phyloP scores from a whole-genome alignment of 2,888 invertebrate genomes.

The Norana najaformis region DNA sequence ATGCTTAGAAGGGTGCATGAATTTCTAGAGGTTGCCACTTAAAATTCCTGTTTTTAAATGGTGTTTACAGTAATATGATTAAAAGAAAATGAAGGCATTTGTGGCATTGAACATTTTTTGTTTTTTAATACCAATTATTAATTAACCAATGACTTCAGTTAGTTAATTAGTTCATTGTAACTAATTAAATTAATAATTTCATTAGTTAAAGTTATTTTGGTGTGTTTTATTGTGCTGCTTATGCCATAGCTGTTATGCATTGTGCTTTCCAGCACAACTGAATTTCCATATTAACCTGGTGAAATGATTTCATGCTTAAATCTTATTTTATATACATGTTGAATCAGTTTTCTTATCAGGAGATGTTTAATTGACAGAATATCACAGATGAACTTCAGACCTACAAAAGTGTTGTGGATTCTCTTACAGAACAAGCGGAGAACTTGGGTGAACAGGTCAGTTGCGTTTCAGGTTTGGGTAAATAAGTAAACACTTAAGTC shows the following conservation, averaged over 20 bases:
- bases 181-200: background rate
- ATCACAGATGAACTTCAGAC: conserved; percentile 94
- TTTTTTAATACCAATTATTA: background rate
- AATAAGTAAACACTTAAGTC: no score
- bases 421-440: conserved; percentile 82
- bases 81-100: background rate
- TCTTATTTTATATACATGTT: background rate
- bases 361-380: conserved; percentile 65
- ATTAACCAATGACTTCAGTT: no score
- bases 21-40: no score
- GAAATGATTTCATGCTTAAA: background rate
- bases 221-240: background rate
- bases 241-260: no score
- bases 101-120: background rate
- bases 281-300: background rate
- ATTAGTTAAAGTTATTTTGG: background rate
- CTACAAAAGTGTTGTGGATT: conserved; percentile 89
- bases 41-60: no score
- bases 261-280: no score
- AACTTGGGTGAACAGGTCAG: conserved; percentile 81
- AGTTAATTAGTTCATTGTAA: no score
- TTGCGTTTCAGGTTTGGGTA: conserved; percentile 55
- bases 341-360: background rate
- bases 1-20: background rate
- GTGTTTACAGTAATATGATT: background rate